A percentile compares a stretch with the other conserved stretches of the same genome.
Evolutionary conservation across 2,888 invertebrate species (phyloP).

Genomic region (Drepanosiphum platanoidis): DNA sequence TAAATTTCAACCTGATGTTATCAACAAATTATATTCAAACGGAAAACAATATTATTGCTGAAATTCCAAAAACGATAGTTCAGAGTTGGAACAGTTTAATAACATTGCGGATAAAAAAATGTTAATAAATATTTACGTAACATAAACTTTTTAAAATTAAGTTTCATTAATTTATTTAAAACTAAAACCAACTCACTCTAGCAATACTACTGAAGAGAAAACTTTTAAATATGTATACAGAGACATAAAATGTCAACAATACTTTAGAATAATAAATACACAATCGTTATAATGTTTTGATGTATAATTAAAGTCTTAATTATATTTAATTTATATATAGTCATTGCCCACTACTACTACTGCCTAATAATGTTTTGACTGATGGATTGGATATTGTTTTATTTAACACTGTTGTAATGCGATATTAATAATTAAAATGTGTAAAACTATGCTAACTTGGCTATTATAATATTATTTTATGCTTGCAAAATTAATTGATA

Average conservation of each 20-base stretch:
- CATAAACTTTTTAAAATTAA: neutral
- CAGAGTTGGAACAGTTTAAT: too few relatives aligned
- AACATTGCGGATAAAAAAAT: too few relatives aligned
- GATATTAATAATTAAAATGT: neutral
- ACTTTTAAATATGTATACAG: neutral
- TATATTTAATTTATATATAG: too few relatives aligned
- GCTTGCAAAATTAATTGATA: neutral
- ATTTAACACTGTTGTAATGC: too few relatives aligned
- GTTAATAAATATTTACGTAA: neutral
- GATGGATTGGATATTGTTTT: too few relatives aligned
- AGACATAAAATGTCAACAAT: neutral
- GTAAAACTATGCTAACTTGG: neutral
- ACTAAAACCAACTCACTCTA: neutral
- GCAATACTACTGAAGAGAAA: neutral
- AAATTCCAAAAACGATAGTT: neutral
- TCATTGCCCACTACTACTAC: neutral
- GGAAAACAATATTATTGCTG: neutral
- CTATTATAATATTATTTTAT: neutral
- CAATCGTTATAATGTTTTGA: neutral
- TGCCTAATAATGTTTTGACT: neutral
- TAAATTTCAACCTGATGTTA: too few relatives aligned
- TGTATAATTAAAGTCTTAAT: neutral
- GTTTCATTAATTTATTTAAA: neutral
- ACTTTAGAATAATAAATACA: neutral
- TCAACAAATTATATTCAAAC: neutral